Evolutionary conservation across 2,113 vertebrate species (phyloP).

Genomic region (Platycercus adscitus): DNA sequence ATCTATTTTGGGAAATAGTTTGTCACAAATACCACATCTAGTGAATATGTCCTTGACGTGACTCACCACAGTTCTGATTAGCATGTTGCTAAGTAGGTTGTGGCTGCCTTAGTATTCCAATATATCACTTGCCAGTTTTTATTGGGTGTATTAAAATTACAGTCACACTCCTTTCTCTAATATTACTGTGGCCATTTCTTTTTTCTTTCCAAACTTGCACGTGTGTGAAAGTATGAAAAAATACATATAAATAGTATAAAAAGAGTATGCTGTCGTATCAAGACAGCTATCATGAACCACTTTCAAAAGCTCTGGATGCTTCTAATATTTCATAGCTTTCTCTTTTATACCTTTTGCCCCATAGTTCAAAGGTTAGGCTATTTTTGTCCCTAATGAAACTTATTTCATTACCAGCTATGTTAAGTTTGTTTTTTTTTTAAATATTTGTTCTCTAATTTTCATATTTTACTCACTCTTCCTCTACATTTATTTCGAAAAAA

Average conservation of each 20-base stretch:
- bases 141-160: not conserved
- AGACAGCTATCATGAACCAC: not conserved
- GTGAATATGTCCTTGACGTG: constrained; percentile 47
- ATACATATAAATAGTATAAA: not conserved
- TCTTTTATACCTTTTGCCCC: not conserved
- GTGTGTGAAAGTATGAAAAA: not conserved
- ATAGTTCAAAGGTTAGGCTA: not conserved
- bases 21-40: constrained; percentile 41
- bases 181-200: not conserved
- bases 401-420: not conserved
- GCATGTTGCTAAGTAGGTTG: constrained; percentile 35
- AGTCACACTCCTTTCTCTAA: not conserved
- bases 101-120: constrained; percentile 14
- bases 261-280: not conserved
- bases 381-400: not conserved
- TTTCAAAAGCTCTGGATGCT: not conserved
- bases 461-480: not conserved
- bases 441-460: not conserved
- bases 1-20: constrained; percentile 40
- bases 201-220: not conserved
- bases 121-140: constrained; percentile 30
- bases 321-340: not conserved
- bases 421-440: not conserved
- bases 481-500: not conserved
- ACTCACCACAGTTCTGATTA: constrained; percentile 44